A percentile compares a stretch with the other conserved stretches of the same genome.
These are phyloP conservation scores for Agapornis canus DNA, from an alignment of 2,797 vertebrate genomes.

Conservation along the genomic window DNA sequence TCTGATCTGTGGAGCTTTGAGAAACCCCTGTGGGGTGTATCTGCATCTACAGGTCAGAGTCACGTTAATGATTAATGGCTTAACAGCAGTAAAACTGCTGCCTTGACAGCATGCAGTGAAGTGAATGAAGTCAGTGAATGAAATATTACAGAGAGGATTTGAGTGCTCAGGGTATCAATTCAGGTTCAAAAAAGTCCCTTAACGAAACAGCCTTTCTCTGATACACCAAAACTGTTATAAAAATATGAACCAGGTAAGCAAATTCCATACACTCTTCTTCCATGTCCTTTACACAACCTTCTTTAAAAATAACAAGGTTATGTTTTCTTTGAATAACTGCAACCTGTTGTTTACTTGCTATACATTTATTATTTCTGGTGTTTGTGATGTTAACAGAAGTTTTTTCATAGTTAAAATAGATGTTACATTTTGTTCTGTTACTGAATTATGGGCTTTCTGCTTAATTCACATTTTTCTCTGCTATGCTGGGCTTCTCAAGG, in stretches of 20 bases:
- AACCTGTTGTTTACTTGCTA: neutral
- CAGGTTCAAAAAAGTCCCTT: neutral
- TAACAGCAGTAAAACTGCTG: neutral
- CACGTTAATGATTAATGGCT: neutral
- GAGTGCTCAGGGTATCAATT: neutral
- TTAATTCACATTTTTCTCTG: constrained; percentile 6
- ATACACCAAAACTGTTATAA: neutral
- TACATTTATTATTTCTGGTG: neutral
- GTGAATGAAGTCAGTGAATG: neutral
- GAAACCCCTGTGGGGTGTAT: rapidly evolving
- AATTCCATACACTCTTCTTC: neutral
- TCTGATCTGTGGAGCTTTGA: neutral
- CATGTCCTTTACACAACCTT: neutral
- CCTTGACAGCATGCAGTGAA: neutral
- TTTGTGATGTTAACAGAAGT: neutral
- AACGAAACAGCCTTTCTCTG: neutral
- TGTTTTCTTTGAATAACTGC: neutral
- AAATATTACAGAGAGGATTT: neutral
- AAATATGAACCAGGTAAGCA: neutral
- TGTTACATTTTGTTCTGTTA: neutral
- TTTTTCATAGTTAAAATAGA: neutral
- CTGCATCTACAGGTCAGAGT: neutral
- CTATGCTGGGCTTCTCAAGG: neutral
- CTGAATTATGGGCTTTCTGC: neutral
- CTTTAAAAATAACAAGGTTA: neutral